Evolutionary conservation across 2,113 vertebrate species (phyloP), one percentile per base, ranked within the genome.

Genomic region (Myotis davidii): DNA sequence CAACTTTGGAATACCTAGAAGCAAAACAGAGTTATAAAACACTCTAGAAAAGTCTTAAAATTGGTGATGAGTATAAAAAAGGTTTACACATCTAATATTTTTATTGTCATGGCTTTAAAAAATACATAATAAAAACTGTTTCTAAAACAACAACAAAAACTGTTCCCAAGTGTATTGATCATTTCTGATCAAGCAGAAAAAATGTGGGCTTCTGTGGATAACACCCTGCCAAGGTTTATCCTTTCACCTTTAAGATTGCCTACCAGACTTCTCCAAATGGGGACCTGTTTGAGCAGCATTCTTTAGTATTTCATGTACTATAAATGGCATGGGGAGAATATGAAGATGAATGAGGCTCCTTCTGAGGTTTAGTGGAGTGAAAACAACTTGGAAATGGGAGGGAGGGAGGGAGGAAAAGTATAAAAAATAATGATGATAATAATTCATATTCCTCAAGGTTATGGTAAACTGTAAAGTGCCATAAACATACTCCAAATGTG

Each of bases 1-100:
- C 98, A 99, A 81, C 65, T 98, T 98, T 2, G 99, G 99, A 96
- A 99, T 98, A 94, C 99, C 99, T 99, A 88, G 17, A 98, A 98
- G 88, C 37, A 95, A 85, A 92, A 61, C 29, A 82, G 34, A 95
- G 20, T 50, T 27, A 9, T 76, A 50, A 94, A 86, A 93, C 18
- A 64, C 48, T 86, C 50, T 61, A 34, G 20, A 54, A 52, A 77
- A 59, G 32, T 65, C 27, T 85, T 65, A 6, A 52, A 23, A n/a
- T 89, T 77, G 48, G 25, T 61, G 72, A 32, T 77, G 29, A 77
- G 84, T 6, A 76, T 37, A 84, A 37, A 25, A 67, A 65, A n/a
- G n/a, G 6, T 42, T 73, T 73, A 83, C 32, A 67, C 1, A 29
- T 12, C 16, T 37, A 16, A 27, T 77, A 18, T 32, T 91, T 88